Evolutionary conservation across 2,113 vertebrate species (phyloP), one percentile per base, ranked within the genome.

Genomic region (Sterrhoptilus dennistouni): DNA sequence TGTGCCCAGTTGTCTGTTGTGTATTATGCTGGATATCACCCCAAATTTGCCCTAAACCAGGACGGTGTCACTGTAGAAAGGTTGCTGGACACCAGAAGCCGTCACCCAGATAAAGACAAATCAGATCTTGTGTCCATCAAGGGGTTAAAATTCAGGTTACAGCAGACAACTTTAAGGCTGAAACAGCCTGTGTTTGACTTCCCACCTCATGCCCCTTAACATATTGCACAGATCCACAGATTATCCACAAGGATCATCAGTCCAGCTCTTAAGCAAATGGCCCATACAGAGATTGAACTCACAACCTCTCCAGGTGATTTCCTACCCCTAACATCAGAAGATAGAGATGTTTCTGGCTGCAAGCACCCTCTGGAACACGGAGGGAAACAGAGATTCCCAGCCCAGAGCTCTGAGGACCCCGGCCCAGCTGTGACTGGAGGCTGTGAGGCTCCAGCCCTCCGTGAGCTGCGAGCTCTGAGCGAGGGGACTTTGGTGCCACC

Each of bases 361-460:
- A 6, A 10, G 38, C 63, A 8, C 3, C 53, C 64, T 15, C 2
- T 1, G 16, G 38, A n/a, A 5, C 27, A 5, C 0, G 3, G 4
- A 64, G 50, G 89, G 9, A 16, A 29, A 1, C 3, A 31, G 75
- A 61, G 42, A 18, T 63, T 5, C 36, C 33, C 53, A 52, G 1
- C 21, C 27, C 63, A 12, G 63, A 9, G 18, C 38, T 1, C 36
- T 1, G 3, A 15, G 57, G 71, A 1, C 14, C 11, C 36, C 17
- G 7, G 28, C n/a, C 49, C 17, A 12, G 64, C 72, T 10, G 69
- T 1, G 4, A 3, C 16, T 8, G 12, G 17, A 3, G 2, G 12
- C 27, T 2, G 0, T 8, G 9, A 8, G 14, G 4, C 31, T n/a
- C 21, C 40, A 36, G 54, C 64, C 53, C 42, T 3, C 68, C 1